Percentiles rank a stretch among this genome's conserved stretches.
phyloP scores from a whole-genome alignment of 2,113 vertebrate genomes.

The Corythaixoides concolor region DNA sequence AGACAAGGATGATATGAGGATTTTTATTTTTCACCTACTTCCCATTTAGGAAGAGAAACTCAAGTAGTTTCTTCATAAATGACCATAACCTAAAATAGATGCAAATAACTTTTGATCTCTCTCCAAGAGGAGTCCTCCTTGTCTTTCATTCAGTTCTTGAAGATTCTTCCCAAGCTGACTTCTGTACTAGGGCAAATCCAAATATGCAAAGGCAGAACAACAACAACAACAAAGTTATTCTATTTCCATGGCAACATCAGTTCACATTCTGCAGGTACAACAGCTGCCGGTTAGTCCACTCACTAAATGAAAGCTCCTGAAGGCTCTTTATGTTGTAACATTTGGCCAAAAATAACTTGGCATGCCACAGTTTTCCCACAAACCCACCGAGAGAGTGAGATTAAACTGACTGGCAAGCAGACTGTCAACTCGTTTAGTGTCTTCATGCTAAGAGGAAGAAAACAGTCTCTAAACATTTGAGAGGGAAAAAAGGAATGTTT shows the following conservation, averaged over 20 bases:
- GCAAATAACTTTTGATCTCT: not conserved
- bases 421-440: conserved; percentile 41
- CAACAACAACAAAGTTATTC: conserved; percentile 23
- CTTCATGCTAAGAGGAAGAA: conserved; percentile 50
- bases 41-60: not conserved
- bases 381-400: conserved; percentile 53
- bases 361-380: conserved; percentile 63
- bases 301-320: conserved; percentile 74
- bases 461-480: not conserved
- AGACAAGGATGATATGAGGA: not conserved
- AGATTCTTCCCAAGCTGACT: conserved; percentile 26
- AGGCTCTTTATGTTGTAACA: conserved; percentile 35
- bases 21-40: not conserved
- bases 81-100: not conserved
- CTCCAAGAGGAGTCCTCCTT: not conserved
- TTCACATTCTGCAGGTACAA: conserved; percentile 86
- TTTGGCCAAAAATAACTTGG: conserved; percentile 78
- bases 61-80: not conserved
- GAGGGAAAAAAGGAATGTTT: conserved; percentile 7
- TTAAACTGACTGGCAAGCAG: conserved; percentile 63
- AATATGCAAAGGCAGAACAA: conserved; percentile 56
- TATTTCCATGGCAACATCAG: conserved; percentile 85
- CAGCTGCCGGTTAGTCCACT: conserved; percentile 77
- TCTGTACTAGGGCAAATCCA: conserved; percentile 28
- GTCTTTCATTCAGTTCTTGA: not conserved